These are phyloP conservation scores for Caenorhabditis elegans DNA, from an alignment of 1,140 invertebrate species.

Conservation along the genomic window WBcel235 BX284603.4:12597001-12597500, in stretches of 20 bases:
- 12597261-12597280: not conserved
- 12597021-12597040: no score
- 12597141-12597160: no score
- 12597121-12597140: no score
- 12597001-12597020: no score
- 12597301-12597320: not conserved
- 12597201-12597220: not conserved
- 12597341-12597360: not conserved
- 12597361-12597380: not conserved
- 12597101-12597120: no score
- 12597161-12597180: not conserved
- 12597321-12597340: not conserved
- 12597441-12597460: not conserved
- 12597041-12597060: no score
- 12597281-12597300: conserved; percentile 2
- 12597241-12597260: not conserved
- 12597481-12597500: not conserved
- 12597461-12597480: not conserved
- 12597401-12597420: not conserved
- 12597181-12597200: not conserved
- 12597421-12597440: not conserved
- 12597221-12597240: conserved; percentile 24
- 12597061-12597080: no score
- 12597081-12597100: no score
- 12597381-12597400: not conserved